Base-by-base conservation (phyloP, 2,797 vertebrate genomes). In the Phyllotis vaccarum region DNA sequence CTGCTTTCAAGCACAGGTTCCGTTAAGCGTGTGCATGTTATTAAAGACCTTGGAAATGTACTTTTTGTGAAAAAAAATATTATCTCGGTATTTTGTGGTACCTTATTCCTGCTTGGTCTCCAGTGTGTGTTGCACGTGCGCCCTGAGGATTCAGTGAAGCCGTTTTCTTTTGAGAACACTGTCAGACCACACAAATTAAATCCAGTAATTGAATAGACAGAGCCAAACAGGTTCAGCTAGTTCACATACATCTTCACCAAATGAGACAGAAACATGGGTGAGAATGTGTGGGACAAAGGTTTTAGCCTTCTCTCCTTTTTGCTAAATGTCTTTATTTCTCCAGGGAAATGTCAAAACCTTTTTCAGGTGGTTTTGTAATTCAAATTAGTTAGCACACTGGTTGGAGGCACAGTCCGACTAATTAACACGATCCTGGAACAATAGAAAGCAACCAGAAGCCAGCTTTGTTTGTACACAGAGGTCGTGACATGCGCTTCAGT, bases 111-210 rank as follows among this genome's bases (percentile, higher is more conserved):
- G 6, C 89, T 93, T 91, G 72, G 43, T 86, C 70, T 96, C 74
- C 62, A 82, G 52, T 11, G 22, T 74, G 22, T 91, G 46, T 60
- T 40, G 29, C 90, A 7, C 95, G 81, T 81, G 90, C 75, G 86
- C 95, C 82, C 87, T 46, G 34, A 94, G 64, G 54, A 94, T 58
- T 93, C 86, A 19, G 3, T 17, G 40, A 95, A 82, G 93, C 86
- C 96, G 29, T 94, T 95, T 97, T 93, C 78, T 95, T 94, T 94
- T 92, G 93, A 81, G 96, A 62, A 97, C 89, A 62, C 88, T 94
- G 85, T 96, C 78, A 89, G 74, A 89, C 40, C 89, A 83, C 56
- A 83, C 58, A 93, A 90, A 96, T 96, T 92, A 95, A 97, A 96
- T 92, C 68, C 82, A 86, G 12, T 95, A 89, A 92, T 90, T 95